These are phyloP conservation scores for Ptiloglossa arizonensis DNA, from an alignment of 1,140 invertebrate species.

Conservation along the genomic window DNA sequence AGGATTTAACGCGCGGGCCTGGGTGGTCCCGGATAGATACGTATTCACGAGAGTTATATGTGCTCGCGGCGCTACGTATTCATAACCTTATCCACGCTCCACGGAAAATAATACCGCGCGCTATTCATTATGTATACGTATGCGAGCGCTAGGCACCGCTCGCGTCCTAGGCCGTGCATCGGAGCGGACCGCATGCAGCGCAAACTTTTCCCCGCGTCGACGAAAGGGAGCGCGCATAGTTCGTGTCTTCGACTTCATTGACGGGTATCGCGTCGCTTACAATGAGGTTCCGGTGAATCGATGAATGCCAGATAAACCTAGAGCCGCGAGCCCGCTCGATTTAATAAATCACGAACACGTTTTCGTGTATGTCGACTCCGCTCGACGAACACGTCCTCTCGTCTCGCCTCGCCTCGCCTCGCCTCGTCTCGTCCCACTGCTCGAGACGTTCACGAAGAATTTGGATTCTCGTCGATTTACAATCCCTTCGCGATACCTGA, in stretches of 20 bases:
- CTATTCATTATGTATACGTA: conserved; percentile 63
- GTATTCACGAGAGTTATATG: conserved; percentile 49
- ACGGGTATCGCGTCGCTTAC: conserved; percentile 24
- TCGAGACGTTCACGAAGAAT: too few species aligned
- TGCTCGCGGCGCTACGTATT: conserved; percentile 68
- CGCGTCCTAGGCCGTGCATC: not conserved
- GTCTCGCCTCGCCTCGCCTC: too few species aligned
- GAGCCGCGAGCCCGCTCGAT: not conserved
- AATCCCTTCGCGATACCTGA: too few species aligned
- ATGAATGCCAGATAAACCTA: conserved; percentile 22
- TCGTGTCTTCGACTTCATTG: conserved; percentile 39
- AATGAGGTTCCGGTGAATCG: conserved; percentile 32
- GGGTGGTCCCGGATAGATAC: conserved; percentile 63
- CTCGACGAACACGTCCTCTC: not conserved
- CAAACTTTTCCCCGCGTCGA: conserved; percentile 18
- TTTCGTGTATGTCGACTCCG: not conserved
- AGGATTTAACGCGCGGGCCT: conserved; percentile 55
- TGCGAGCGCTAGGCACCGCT: conserved; percentile 5
- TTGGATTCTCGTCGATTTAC: too few species aligned
- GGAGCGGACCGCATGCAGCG: conserved; percentile 39
- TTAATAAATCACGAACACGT: conserved; percentile 28
- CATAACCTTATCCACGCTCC: conserved; percentile 68
- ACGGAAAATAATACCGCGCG: conserved; percentile 66
- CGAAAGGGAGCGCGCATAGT: conserved; percentile 32
- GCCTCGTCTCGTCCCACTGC: too few species aligned